Conservation (phyloP, 2,888 invertebrate genomes). For the Pimpla rufipes region DNA sequence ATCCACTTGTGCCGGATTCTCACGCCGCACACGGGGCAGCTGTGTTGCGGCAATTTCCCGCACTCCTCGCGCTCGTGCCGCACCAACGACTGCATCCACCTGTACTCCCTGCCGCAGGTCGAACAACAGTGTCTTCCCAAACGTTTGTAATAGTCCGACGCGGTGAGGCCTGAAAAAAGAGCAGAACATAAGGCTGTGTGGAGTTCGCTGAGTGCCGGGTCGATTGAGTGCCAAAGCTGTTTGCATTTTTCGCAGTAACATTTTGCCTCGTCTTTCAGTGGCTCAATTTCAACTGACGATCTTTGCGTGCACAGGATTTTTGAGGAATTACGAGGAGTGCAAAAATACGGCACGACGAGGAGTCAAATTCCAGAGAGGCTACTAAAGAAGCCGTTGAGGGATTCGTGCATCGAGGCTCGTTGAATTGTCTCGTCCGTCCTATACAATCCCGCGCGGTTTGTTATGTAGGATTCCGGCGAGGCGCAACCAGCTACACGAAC, state of each 20-base stretch:
- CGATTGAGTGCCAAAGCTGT: background rate
- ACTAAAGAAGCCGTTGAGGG: background rate
- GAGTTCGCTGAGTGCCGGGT: slow-evolving; percentile 9
- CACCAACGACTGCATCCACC: slow-evolving; percentile 91
- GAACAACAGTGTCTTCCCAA: slow-evolving; percentile 85
- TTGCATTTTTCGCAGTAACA: background rate
- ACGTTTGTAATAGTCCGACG: slow-evolving; percentile 80
- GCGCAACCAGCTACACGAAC: background rate
- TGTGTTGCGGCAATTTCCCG: slow-evolving; percentile 84
- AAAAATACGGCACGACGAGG: background rate
- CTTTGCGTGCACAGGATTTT: slow-evolving; percentile 13
- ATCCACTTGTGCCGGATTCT: slow-evolving; percentile 84
- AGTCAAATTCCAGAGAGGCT: background rate
- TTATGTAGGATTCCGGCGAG: background rate
- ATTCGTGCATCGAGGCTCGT: background rate
- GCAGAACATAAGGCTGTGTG: slow-evolving; percentile 51
- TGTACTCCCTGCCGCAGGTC: slow-evolving; percentile 91
- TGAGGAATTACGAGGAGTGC: background rate
- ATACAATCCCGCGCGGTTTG: background rate
- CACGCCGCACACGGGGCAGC: slow-evolving; percentile 83
- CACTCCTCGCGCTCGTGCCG: slow-evolving; percentile 87
- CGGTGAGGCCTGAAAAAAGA: slow-evolving; percentile 72
- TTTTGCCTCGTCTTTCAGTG: background rate
- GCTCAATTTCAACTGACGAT: background rate
- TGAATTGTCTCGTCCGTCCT: background rate